phyloP scores from a whole-genome alignment of 1,140 invertebrate species.

The Calycopis cecrops region DNA sequence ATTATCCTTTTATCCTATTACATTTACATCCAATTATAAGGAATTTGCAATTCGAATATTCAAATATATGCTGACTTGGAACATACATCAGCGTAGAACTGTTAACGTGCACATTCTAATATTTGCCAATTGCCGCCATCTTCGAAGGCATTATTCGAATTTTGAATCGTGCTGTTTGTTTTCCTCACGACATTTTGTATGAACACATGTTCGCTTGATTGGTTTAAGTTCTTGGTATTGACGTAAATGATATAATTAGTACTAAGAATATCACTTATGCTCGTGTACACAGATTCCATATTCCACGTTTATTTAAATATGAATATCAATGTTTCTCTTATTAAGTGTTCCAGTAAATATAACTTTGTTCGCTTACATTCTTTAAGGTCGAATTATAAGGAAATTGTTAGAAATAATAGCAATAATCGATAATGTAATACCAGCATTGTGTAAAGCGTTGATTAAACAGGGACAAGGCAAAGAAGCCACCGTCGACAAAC shows the following conservation, averaged over 20 bases:
- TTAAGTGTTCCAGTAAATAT: neutral
- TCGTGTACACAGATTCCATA: neutral
- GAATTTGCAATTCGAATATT: too few species aligned
- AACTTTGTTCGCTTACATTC: neutral
- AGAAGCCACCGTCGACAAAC: constrained; percentile 23
- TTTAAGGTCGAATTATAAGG: neutral
- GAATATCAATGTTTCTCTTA: neutral
- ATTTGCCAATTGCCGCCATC: too few species aligned
- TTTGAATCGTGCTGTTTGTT: constrained; percentile 13
- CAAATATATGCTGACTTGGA: too few species aligned
- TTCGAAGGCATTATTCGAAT: neutral
- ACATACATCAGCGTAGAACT: too few species aligned
- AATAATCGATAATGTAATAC: constrained; percentile 29
- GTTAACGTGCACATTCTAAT: too few species aligned
- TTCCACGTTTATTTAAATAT: constrained; percentile 4
- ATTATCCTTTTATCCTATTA: too few species aligned
- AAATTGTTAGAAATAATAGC: constrained; percentile 2
- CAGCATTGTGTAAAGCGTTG: constrained; percentile 31
- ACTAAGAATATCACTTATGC: constrained; percentile 20
- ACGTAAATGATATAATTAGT: constrained; percentile 22
- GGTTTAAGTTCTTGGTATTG: constrained; percentile 23
- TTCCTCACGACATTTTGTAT: constrained; percentile 11
- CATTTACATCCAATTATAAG: too few species aligned
- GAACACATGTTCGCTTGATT: constrained; percentile 15
- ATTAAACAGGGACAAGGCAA: constrained; percentile 36